Evolutionary conservation across 2,888 invertebrate genomes (phyloP).

Genomic region (Merodon equestris): DNA sequence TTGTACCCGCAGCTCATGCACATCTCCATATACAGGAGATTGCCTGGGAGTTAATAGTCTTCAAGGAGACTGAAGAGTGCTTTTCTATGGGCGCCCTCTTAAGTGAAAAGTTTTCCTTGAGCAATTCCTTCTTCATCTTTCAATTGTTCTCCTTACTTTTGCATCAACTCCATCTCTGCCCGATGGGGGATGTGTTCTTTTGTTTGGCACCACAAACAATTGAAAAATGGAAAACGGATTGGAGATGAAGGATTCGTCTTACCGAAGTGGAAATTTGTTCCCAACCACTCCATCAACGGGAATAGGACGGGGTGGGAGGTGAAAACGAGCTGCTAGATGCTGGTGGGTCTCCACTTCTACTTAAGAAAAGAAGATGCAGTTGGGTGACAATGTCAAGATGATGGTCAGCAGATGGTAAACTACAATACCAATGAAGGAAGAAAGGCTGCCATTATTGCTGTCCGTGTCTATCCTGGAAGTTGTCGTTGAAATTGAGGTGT

Average conservation of each 20-base stretch:
- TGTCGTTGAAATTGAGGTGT: conserved; percentile 13
- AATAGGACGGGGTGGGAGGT: not conserved
- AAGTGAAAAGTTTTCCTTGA: conserved; percentile 56
- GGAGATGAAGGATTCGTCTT: conserved; percentile 61
- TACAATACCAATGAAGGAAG: conserved; percentile 36
- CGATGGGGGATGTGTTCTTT: conserved; percentile 50
- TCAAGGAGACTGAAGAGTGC: conserved; percentile 22
- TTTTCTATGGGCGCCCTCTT: conserved; percentile 54
- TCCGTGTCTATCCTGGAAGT: not conserved
- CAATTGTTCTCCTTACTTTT: too few species aligned
- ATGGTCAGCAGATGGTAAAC: conserved; percentile 59
- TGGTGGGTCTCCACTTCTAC: conserved; percentile 3
- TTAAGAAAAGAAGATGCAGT: conserved; percentile 23
- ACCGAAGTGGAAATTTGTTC: conserved; percentile 34
- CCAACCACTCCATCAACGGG: not conserved
- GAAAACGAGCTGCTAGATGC: conserved; percentile 55
- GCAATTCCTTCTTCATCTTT: conserved; percentile 13
- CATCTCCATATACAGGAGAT: conserved; percentile 14
- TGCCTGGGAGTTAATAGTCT: conserved; percentile 61
- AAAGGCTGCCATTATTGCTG: conserved; percentile 25
- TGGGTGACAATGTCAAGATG: conserved; percentile 59
- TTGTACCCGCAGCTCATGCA: conserved; percentile 2
- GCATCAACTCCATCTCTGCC: too few species aligned
- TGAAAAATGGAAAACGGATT: conserved; percentile 67
- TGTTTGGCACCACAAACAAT: conserved; percentile 62